Base-by-base conservation (phyloP, 2,888 invertebrate genomes). In the Lepeophtheirus nordmannii region DNA sequence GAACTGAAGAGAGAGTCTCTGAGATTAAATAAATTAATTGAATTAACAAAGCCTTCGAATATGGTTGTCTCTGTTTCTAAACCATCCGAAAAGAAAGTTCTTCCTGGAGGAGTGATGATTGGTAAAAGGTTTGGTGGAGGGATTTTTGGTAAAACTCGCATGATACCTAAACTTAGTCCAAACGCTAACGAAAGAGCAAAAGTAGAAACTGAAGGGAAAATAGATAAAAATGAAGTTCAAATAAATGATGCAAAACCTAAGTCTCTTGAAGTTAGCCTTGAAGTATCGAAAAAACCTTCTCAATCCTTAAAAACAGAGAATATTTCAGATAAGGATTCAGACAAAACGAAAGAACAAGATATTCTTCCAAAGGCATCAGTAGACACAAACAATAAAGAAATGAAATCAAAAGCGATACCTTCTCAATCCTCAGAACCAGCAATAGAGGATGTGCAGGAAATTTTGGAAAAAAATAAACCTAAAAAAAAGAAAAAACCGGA, bases 1-100 rank as follows among this genome's bases (percentile, higher is more conserved):
- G 82, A 83, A 68, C 73, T 91, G 8, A 83, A 82, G 71, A 76
- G 78, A 11, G 88, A 91, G 71, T 81, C 87, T 68, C 75, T 78
- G 0, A 83, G 82, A 71, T 75, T 87, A 0, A 79, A 84, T 53
- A 82, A 83, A 23, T 75, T 93, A 30, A 82, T 87, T 0, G 85
- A 87, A 70, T 77, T 93, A 65, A 76, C 78, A 1, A 75, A 75
- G 69, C 79, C 79, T 23, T 73, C 75, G 0, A 70, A 71, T 30
- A 61, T 77, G 11, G 77, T 76, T 12, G 72, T 72, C 62, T 65
- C 69, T 10, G 41, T 58, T 14, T 22, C 58, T 2, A 58, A 53
- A 38, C 37, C 60, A 30, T 17, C 30, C 7, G 38, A 60, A 23
- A 60, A n/a, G 12, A 57, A 56, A 57, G 14, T 20, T 64, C 3